Conservation (phyloP, 2,888 invertebrate genomes). For the Limnephilus marmoratus region DNA sequence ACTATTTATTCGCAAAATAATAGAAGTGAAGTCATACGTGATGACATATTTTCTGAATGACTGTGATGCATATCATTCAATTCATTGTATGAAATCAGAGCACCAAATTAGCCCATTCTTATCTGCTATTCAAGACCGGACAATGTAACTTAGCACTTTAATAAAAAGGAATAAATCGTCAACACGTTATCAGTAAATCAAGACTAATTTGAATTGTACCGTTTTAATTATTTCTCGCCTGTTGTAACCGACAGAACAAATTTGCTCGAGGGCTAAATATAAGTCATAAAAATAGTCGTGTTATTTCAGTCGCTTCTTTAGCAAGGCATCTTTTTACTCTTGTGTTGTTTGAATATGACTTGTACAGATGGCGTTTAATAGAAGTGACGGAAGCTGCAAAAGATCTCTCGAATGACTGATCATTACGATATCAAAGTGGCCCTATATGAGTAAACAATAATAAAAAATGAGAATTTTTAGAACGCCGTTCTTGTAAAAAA, state of each 20-base stretch:
- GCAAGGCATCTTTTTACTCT: background rate
- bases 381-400: background rate
- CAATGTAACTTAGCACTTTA: background rate
- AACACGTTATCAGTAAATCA: background rate
- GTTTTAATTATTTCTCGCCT: background rate
- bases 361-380: background rate
- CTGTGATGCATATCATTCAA: background rate
- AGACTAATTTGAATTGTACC: background rate
- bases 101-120: constrained; percentile 5
- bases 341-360: background rate
- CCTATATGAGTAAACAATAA: no score
- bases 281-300: background rate
- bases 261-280: background rate
- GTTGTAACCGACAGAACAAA: background rate
- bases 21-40: constrained; percentile 5
- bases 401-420: background rate
- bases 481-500: no score
- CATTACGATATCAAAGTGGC: background rate
- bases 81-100: constrained; percentile 38
- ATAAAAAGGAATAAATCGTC: background rate
- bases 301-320: background rate
- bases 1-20: background rate
- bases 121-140: background rate
- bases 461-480: no score
- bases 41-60: constrained; percentile 2